Percentiles rank a stretch among this genome's conserved stretches.
Conservation (phyloP, 2,888 invertebrate species). For the Geotrupes spiniger region DNA sequence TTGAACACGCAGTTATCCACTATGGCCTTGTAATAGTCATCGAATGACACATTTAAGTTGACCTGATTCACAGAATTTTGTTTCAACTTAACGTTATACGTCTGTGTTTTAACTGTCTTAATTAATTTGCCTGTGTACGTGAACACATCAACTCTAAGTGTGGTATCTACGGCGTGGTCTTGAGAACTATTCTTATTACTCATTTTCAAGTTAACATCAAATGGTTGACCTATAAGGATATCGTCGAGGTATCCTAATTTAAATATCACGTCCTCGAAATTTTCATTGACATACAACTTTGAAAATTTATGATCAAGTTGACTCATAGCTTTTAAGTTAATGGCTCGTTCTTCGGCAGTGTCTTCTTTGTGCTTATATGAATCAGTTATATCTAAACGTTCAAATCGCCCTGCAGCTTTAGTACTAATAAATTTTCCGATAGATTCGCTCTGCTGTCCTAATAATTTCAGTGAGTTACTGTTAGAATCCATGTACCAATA, state of each 20-base stretch:
- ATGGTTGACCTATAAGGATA: slow-evolving; percentile 76
- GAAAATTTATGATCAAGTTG: slow-evolving; percentile 74
- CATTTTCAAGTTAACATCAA: slow-evolving; percentile 65
- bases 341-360: slow-evolving; percentile 71
- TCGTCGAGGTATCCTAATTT: slow-evolving; percentile 75
- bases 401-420: slow-evolving; percentile 74
- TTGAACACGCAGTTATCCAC: slow-evolving; percentile 80
- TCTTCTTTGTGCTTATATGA: slow-evolving; percentile 76
- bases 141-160: slow-evolving; percentile 70
- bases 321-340: slow-evolving; percentile 75
- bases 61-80: slow-evolving; percentile 62
- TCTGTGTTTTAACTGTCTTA: slow-evolving; percentile 59
- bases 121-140: slow-evolving; percentile 74
- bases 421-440: slow-evolving; percentile 79
- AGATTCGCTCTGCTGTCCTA: slow-evolving; percentile 66
- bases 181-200: slow-evolving; percentile 64
- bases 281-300: slow-evolving; percentile 78
- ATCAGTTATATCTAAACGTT: slow-evolving; percentile 74
- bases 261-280: slow-evolving; percentile 77
- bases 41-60: slow-evolving; percentile 65
- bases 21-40: slow-evolving; percentile 70
- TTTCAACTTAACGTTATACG: slow-evolving; percentile 57
- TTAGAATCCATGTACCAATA: slow-evolving; percentile 74
- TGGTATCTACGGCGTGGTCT: slow-evolving; percentile 64
- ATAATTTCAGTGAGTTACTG: slow-evolving; percentile 68